Evolutionary conservation across 2,797 vertebrate species (phyloP).

Genomic region (Cercopithecus neglectus): DNA sequence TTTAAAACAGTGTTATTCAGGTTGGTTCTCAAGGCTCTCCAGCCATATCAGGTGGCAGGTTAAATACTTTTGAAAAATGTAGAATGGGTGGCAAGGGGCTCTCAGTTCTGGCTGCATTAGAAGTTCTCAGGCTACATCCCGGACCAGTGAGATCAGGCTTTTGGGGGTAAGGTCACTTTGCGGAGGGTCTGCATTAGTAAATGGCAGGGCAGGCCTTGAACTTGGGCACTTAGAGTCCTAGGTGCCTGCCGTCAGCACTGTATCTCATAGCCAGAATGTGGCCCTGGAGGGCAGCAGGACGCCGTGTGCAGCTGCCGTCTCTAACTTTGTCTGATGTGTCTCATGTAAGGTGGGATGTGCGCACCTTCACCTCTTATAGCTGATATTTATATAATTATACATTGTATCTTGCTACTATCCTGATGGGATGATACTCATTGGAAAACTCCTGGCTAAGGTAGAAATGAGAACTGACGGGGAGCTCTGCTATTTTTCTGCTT

Average conservation of each 20-base stretch:
- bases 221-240: neutral
- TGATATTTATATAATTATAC: accelerated
- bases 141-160: neutral
- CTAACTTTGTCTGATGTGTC: neutral
- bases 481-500: neutral
- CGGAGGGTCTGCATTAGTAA: neutral
- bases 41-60: neutral
- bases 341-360: accelerated
- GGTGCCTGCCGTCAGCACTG: neutral
- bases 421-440: neutral
- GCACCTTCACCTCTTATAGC: accelerated
- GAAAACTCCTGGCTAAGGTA: neutral
- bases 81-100: accelerated
- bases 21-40: neutral
- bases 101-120: neutral
- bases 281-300: neutral
- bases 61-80: neutral
- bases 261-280: neutral
- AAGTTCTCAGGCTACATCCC: neutral
- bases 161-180: neutral
- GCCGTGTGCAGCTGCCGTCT: neutral
- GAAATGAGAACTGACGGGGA: neutral
- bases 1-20: neutral
- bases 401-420: accelerated
- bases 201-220: neutral